Base-by-base conservation (phyloP, 1,140 invertebrate genomes). In the Antheraea mylitta region DNA sequence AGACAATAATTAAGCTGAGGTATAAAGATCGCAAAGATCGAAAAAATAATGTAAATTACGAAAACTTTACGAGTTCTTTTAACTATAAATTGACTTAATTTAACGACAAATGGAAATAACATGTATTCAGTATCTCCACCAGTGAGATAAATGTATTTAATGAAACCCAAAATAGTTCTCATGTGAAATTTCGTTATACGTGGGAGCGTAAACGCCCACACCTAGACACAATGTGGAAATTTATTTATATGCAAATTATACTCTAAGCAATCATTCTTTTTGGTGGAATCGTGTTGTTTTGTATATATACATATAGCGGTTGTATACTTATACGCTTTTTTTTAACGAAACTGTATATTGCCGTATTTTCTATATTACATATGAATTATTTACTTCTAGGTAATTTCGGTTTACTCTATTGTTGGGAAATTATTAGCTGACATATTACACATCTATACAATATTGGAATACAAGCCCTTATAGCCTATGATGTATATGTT, bases 181-280 rank as follows among this genome's bases (percentile, higher is more conserved):
- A 13, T 53, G 45, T 53, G 45, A 53, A 53, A 53, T 53, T 53
- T 53, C 45, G 16, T 53, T 53, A 16, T 53, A 53, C 45, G 45
- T 53, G 45, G 45, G 45, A 53, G 45, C 45, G 16, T 6, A 16
- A 9, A 53, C 45, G 16, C 45, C 45, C 45, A 53, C 45, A 13
- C 1, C 45, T 53, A 6, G 16, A 53, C 16, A 53, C 45, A 53
- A 53, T 53, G 45, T 53, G 1, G 45, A 53, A n/a, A 53, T 53
- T 53, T 53, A 53, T 53, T 16, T 53, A 53, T 53, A 53, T 53
- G 45, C 45, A 53, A 53, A 53, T 53, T 53, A 53, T n/a, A 53
- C 45, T 53, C 45, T 53, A 13, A 16, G 45, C 11, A 53, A 53
- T 53, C 45, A 53, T 53, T 53, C 38, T 42, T 53, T 53, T 13